Base-by-base conservation (phyloP, 2,888 invertebrate genomes). In the Epinotia bilunana region DNA sequence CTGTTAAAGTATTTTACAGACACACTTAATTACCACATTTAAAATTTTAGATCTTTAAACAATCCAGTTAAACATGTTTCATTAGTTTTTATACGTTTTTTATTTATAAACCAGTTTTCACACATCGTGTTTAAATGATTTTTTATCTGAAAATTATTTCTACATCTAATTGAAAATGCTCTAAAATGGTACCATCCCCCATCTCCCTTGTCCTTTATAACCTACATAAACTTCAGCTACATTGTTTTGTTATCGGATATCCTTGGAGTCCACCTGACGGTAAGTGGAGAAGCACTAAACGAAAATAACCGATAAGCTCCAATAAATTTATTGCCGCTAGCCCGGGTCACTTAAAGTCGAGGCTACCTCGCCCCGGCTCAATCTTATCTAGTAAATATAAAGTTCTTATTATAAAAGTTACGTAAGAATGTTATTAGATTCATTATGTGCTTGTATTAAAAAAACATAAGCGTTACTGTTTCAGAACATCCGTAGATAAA, bases 291-390 rank as follows among this genome's bases (percentile, higher is more conserved):
- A 74, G 60, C 74, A 71, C 70, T 74, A 55, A 74, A 74, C 74
- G 70, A 74, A 74, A 65, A 71, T 74, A 74, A 60, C 74, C 74
- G 64, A 74, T 74, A 71, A 74, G 74, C 70, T 71, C 20, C 70
- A 74, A 71, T 65, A 74, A 60, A 71, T 71, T 69, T 74, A 74
- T 53, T 74, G 69, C 64, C 53, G 2, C 33, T 53, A 60, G 18
- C 70, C 58, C 53, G 74, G 74, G 70, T 71, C 74, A 71, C 70
- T 71, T 74, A 74, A 71, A 74, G 65, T 71, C 74, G 70, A 65
- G 70, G 70, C 70, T 55, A 63, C 58, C 69, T 60, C 53, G 49
- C 70, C 74, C 74, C 58, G 58, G 73, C 68, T 68, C 43, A 69
- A 58, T 43, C 64, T 74, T 74, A 74, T 71, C 74, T 74, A 20